Evolutionary conservation across 1,140 invertebrate genomes (phyloP), one percentile per base, ranked within the genome.

Genomic region (Arion vulgaris): DNA sequence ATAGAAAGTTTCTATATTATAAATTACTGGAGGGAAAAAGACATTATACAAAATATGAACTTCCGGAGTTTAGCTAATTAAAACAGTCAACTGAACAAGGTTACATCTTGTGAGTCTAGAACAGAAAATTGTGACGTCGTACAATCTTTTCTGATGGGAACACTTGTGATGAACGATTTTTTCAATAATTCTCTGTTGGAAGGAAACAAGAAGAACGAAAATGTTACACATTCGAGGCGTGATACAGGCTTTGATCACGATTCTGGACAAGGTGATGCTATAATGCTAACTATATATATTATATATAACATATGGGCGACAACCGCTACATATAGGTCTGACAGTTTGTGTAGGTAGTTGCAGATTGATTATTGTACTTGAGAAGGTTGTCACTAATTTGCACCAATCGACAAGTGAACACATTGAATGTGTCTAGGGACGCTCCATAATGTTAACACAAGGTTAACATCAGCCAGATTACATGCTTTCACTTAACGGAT

Each of bases 161-260:
- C 82, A 32, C 82, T 75, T 68, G 82, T 83, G 26, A 80, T 83
- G 76, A 83, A 75, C 77, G 82, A 83, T 23, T 83, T 79, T 62
- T 73, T 76, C 13, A 49, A 74, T 71, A 32, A 83, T 66, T 34
- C 76, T n/a, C 73, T 69, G 17, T 38, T 41, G 11, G 28, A 45
- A 34, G 75, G 82, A 66, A 57, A 62, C n/a, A 75, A 53, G 5
- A 49, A 62, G 17, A 41, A 62, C 53, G 36, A 45, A 74, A 41
- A 79, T 62, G 15, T 17, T 62, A 74, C 57, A 0, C 13, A 13
- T 32, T n/a, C n/a, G 5, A 51, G 49, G 28, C 77, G 57, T 34
- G 69, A 83, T 41, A 36, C 32, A 0, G 49, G 62, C 53, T 41
- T 69, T n/a, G 77, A 74, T 17, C 38, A 77, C 39, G 1, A 38